These are phyloP conservation scores for Teleogryllus oceanicus DNA, from an alignment of 2,888 invertebrate species.

Conservation along the genomic window DNA sequence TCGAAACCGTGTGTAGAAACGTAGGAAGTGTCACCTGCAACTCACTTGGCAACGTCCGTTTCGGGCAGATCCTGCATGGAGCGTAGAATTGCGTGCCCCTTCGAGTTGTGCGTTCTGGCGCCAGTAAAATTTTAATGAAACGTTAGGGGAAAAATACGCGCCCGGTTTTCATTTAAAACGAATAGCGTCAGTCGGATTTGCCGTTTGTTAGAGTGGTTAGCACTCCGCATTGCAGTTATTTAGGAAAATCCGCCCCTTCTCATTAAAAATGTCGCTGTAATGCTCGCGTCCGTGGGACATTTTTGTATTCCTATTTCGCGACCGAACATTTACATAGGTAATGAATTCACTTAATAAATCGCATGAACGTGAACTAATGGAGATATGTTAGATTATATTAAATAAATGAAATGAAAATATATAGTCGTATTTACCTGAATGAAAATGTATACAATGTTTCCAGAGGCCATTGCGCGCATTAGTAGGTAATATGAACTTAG, in stretches of 20 bases:
- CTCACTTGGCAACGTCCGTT: no score
- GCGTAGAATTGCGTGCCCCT: background rate
- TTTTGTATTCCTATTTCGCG: background rate
- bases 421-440: slow-evolving; percentile 18
- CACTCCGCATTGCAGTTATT: slow-evolving; percentile 8
- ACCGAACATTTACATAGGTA: slow-evolving; percentile 1
- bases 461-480: background rate
- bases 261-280: background rate
- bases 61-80: no score
- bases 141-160: background rate
- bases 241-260: background rate
- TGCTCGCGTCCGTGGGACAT: background rate
- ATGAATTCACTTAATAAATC: slow-evolving; percentile 18
- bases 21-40: no score
- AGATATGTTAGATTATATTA: slow-evolving; percentile 18
- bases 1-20: no score
- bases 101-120: background rate
- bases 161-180: background rate
- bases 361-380: background rate
- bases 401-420: slow-evolving; percentile 18
- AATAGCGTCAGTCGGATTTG: background rate
- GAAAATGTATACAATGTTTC: background rate
- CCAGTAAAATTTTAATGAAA: slow-evolving; percentile 1
- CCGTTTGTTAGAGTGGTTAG: background rate
- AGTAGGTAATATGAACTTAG: background rate